Evolutionary conservation across 1,140 invertebrate species (phyloP).

Genomic region (Drosophila orena): DNA sequence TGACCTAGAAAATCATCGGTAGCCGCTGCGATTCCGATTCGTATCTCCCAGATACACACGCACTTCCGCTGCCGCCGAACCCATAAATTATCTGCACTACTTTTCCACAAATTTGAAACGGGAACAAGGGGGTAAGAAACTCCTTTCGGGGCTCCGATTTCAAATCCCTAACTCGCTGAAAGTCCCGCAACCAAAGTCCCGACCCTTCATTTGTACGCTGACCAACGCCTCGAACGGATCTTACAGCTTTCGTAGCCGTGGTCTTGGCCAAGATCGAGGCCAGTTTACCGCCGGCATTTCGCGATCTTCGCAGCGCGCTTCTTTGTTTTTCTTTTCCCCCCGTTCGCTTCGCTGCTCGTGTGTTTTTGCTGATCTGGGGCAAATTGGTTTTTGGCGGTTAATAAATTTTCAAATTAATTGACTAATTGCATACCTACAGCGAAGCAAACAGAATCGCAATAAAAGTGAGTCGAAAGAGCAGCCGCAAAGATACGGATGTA

Average conservation of each 20-base stretch:
- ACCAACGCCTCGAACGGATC: slow-evolving; percentile 60
- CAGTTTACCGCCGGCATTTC: slow-evolving; percentile 79
- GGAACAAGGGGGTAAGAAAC: background rate
- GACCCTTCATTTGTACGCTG: slow-evolving; percentile 66
- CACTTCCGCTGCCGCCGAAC: slow-evolving; percentile 64
- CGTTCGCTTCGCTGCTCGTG: slow-evolving; percentile 4
- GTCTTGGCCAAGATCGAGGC: slow-evolving; percentile 35
- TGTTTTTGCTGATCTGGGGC: slow-evolving; percentile 59
- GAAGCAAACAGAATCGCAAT: slow-evolving; percentile 8
- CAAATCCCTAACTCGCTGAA: slow-evolving; percentile 62
- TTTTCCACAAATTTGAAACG: slow-evolving; percentile 27
- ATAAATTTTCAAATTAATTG: slow-evolving; percentile 83
- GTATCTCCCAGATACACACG: slow-evolving; percentile 76
- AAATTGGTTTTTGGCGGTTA: slow-evolving; percentile 83
- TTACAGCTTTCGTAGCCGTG: slow-evolving; percentile 19
- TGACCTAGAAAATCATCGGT: slow-evolving; percentile 71
- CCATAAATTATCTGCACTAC: slow-evolving; percentile 72
- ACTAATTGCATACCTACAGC: slow-evolving; percentile 83
- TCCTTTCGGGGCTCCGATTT: slow-evolving; percentile 24
- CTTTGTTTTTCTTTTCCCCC: slow-evolving; percentile 3
- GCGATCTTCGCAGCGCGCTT: slow-evolving; percentile 20
- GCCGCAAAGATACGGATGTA: slow-evolving; percentile 31
- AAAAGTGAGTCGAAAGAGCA: slow-evolving; percentile 19
- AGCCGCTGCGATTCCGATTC: slow-evolving; percentile 62
- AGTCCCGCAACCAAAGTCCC: slow-evolving; percentile 66